Evolutionary conservation across 2,113 vertebrate genomes (phyloP).

Genomic region (Xenus cinereus): DNA sequence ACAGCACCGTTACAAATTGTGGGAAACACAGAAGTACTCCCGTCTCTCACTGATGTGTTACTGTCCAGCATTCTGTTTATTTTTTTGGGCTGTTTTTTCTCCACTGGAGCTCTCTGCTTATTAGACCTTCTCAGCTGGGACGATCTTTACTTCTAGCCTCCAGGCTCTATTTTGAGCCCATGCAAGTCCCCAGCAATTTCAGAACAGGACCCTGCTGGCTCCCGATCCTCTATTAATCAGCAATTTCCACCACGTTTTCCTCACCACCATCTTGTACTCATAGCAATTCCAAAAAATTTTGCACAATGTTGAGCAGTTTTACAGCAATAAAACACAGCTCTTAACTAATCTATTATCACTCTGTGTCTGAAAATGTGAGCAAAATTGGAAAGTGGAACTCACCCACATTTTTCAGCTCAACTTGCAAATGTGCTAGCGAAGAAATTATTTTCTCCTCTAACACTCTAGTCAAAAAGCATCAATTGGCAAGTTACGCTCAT

Average conservation of each 20-base stretch:
- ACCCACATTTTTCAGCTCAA: conserved; percentile 39
- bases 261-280: not conserved
- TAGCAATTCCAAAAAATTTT: conserved; percentile 8
- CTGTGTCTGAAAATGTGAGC: conserved; percentile 30
- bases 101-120: not conserved
- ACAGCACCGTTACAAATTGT: not conserved
- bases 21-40: not conserved
- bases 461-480: conserved; percentile 47
- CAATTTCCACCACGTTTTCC: not conserved
- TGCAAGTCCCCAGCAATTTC: not conserved
- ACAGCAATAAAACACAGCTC: conserved; percentile 31
- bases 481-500: conserved; percentile 45
- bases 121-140: not conserved
- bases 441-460: conserved; percentile 52
- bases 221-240: not conserved
- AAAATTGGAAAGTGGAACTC: conserved; percentile 45
- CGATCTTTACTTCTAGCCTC: not conserved
- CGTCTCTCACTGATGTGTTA: accelerated
- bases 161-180: not conserved
- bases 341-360: conserved; percentile 42
- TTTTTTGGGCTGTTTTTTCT: not conserved
- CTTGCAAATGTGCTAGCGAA: conserved; percentile 37
- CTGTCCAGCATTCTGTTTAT: not conserved
- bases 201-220: not conserved
- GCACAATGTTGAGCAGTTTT: not conserved